phyloP scores from a whole-genome alignment of 1,140 invertebrate genomes.

The Cheumatopsyche charites region DNA sequence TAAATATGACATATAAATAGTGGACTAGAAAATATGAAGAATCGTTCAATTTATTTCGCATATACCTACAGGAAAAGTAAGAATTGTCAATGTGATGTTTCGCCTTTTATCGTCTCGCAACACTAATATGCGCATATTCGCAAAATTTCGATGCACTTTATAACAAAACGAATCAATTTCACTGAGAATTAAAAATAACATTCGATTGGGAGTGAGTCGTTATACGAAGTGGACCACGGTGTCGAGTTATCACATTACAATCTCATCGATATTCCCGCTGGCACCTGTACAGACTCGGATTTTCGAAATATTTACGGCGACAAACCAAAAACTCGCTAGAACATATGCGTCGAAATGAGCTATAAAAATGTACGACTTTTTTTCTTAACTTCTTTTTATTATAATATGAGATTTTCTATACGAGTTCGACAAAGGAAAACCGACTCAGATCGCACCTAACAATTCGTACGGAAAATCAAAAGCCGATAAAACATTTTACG shows the following conservation, averaged over 20 bases:
- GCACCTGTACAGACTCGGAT: conserved; percentile 26
- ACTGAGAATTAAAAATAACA: too few species aligned
- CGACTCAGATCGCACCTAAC: neutral
- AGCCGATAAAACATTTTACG: conserved; percentile 8
- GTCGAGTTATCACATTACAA: conserved; percentile 29
- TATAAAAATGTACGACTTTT: conserved; percentile 31
- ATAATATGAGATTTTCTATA: conserved; percentile 8
- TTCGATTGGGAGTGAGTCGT: neutral
- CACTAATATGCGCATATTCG: too few species aligned
- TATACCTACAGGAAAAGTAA: too few species aligned
- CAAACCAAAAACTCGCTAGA: conserved; percentile 29
- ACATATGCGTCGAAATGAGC: conserved; percentile 32
- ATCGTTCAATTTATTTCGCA: too few species aligned
- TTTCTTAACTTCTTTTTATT: conserved; percentile 19
- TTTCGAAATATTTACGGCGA: conserved; percentile 35
- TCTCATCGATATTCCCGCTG: conserved; percentile 24
- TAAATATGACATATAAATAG: conserved; percentile 2
- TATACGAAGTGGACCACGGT: conserved; percentile 6
- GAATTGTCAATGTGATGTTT: too few species aligned
- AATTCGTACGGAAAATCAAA: neutral
- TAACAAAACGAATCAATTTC: too few species aligned
- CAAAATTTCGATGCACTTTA: too few species aligned
- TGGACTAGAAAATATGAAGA: too few species aligned
- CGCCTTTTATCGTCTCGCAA: too few species aligned
- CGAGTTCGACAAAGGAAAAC: neutral